Conservation (phyloP, 2,797 vertebrate genomes). For the Pseudochaenichthys georgianus region DNA sequence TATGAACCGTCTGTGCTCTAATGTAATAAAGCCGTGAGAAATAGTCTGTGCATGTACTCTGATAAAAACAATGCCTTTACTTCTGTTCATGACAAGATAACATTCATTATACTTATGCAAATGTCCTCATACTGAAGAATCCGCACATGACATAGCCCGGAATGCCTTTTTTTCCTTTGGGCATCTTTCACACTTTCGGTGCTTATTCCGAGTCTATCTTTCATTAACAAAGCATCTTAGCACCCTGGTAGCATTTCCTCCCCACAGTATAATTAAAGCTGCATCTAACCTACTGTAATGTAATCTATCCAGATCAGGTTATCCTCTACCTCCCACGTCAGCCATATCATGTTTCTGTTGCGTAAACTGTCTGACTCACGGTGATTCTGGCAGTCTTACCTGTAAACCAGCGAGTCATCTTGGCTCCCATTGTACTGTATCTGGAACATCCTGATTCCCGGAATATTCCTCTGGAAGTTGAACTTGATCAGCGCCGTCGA, state of each 20-base stretch:
- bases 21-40: neutral
- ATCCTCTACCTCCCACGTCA: conserved; percentile 31
- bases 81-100: neutral
- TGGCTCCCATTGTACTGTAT: conserved; percentile 99
- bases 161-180: neutral
- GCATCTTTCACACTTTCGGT: neutral
- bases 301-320: conserved; percentile 36
- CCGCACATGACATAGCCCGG: neutral
- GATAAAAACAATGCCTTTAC: neutral
- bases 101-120: neutral
- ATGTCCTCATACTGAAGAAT: neutral
- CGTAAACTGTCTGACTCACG: conserved; percentile 32
- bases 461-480: conserved; percentile 98
- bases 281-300: conserved; percentile 56
- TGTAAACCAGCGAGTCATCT: conserved; percentile 98
- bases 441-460: conserved; percentile 99
- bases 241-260: neutral
- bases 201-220: neutral
- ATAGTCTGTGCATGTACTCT: neutral
- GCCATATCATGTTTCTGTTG: conserved; percentile 42
- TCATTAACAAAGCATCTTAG: neutral
- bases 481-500: conserved; percentile 97
- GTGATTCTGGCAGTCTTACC: conserved; percentile 83
- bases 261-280: conserved; percentile 50
- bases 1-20: conserved; percentile 2